phyloP scores from a whole-genome alignment of 2,797 vertebrate species.

The Atherinosoma microstoma region DNA sequence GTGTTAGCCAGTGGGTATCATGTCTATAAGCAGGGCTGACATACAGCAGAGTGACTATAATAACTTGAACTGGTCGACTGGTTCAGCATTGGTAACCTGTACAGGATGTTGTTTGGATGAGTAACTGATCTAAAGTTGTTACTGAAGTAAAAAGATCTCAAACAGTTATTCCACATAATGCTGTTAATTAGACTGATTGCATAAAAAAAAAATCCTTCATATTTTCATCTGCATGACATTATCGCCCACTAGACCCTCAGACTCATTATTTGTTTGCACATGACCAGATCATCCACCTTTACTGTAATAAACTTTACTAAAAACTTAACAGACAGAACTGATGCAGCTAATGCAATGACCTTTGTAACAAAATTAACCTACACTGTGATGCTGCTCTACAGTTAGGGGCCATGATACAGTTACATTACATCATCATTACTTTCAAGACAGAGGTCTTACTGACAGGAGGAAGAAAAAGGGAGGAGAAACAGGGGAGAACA shows the following conservation, averaged over 20 bases:
- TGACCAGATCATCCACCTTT: conserved; percentile 7
- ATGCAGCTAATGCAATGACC: background rate
- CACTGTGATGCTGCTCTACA: conserved; percentile 6
- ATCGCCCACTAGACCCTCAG: background rate
- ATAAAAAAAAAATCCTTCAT: background rate
- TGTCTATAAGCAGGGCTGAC: conserved; percentile 40
- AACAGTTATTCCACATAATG: background rate
- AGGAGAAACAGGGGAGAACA: conserved; percentile 10
- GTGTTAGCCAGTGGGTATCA: conserved; percentile 52
- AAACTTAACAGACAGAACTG: conserved; percentile 31
- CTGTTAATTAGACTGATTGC: background rate
- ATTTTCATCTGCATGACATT: background rate
- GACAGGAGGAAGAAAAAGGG: conserved; percentile 19
- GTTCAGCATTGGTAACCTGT: conserved; percentile 23
- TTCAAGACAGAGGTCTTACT: conserved; percentile 48
- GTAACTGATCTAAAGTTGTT: background rate
- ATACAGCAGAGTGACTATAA: conserved; percentile 49
- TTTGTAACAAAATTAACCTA: conserved; percentile 14
- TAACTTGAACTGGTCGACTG: conserved; percentile 36
- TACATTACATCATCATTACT: conserved; percentile 51
- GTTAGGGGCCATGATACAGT: conserved; percentile 26
- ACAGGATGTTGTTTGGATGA: background rate
- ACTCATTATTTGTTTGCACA: conserved; percentile 6
- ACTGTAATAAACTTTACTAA: conserved; percentile 12
- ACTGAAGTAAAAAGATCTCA: background rate